A percentile compares a stretch with the other conserved stretches of the same genome.
These are phyloP conservation scores for Subacronicta megacephala DNA, from an alignment of 2,888 invertebrate species.

Conservation along the genomic window DNA sequence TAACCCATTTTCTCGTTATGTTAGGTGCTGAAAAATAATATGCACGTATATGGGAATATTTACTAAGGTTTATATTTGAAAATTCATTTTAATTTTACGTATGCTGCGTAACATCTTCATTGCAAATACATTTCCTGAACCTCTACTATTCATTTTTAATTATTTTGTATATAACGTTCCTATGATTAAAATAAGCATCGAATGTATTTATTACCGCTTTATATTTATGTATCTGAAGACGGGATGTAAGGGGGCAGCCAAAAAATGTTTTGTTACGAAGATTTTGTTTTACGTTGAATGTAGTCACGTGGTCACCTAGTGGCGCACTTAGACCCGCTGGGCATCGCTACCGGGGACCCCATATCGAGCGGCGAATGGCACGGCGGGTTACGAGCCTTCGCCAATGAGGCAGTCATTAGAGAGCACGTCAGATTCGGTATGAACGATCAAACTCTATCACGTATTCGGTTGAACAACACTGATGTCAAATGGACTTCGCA, in stretches of 20 bases:
- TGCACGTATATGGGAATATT: slow-evolving; percentile 54
- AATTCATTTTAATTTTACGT: slow-evolving; percentile 22
- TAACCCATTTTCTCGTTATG: slow-evolving; percentile 35
- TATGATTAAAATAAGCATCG: slow-evolving; percentile 28
- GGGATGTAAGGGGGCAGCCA: slow-evolving; percentile 40
- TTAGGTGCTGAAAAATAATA: slow-evolving; percentile 25
- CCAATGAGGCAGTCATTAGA: slow-evolving; percentile 87
- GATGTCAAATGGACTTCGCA: slow-evolving; percentile 65
- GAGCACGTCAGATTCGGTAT: slow-evolving; percentile 89
- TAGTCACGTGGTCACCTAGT: slow-evolving; percentile 98
- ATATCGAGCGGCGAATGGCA: slow-evolving; percentile 85
- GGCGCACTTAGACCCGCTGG: slow-evolving; percentile 97
- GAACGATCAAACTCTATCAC: slow-evolving; percentile 66
- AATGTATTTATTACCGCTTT: slow-evolving; percentile 44
- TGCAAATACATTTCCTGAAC: slow-evolving; percentile 25
- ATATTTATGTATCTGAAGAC: slow-evolving; percentile 37
- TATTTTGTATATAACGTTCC: slow-evolving; percentile 27
- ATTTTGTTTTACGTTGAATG: slow-evolving; percentile 66
- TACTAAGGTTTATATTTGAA: slow-evolving; percentile 26
- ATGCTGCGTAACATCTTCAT: slow-evolving; percentile 36
- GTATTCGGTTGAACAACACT: slow-evolving; percentile 70
- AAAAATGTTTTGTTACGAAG: slow-evolving; percentile 53
- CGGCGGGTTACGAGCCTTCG: slow-evolving; percentile 86
- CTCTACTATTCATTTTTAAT: slow-evolving; percentile 7
- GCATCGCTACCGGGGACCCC: slow-evolving; percentile 94